Evolutionary conservation across 2,888 invertebrate species (phyloP), one percentile per base, ranked within the genome.

Genomic region (Aleiodes alternator): DNA sequence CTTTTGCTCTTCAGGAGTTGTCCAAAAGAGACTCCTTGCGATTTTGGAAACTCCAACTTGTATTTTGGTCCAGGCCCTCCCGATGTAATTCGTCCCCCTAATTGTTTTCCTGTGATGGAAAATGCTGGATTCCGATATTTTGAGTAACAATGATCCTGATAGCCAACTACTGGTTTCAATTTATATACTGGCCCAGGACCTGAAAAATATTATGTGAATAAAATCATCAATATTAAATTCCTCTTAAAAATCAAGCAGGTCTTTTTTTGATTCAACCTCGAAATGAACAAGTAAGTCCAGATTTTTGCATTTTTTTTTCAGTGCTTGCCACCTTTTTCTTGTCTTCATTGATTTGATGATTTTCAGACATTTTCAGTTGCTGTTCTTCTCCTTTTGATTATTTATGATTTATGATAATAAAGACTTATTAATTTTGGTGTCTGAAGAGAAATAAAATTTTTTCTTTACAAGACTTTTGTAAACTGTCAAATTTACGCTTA

Each of bases 131-230:
- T 92, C 77, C 93, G 90, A 84, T 90, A 90, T 68, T 90, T 92
- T 6, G 93, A 92, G 9, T 91, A 89, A 87, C 94, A 94, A 88
- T 94, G 94, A 14, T 88, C 82, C 6, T 89, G 85, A 87, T 89
- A 93, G 1, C 94, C 94, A n/a, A 93, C 91, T 6, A 93, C 91
- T 1, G 93, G 89, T 12, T 93, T 94, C 72, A 94, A 90, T 84
- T 86, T 79, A 88, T 94, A 94, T 50, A 92, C 92, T 38, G 94
- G 94, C 2, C 94, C 94, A 70, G 94, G 94, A 66, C 94, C 94
- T 93, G 68, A 34, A 12, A 16, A 50, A 50, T 9, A 11, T 53
- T 11, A 12, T 38, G 23, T 34, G 59, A 34, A 34, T 29, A 38
- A 16, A 64, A 64, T 11, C 0, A 48, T 43, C 23, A 48, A 61